phyloP scores from a whole-genome alignment of 1,140 invertebrate genomes.

The Stenopsyche tienmushanensis region DNA sequence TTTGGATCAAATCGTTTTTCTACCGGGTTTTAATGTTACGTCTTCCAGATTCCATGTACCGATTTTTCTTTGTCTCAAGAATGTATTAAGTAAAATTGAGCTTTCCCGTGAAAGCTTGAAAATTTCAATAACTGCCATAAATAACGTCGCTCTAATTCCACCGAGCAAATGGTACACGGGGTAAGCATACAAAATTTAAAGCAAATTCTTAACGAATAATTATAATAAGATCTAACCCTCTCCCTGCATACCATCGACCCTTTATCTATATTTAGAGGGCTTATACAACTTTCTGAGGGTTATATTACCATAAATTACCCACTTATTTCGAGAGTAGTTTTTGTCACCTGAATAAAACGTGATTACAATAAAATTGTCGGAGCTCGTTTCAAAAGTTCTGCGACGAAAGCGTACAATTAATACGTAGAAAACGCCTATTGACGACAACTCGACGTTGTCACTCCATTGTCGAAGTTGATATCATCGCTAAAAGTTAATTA shows the following conservation, averaged over 20 bases:
- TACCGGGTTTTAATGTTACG: too few relatives aligned
- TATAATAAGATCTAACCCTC: constrained; percentile 19
- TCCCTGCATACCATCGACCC: background rate
- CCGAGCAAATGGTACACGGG: constrained; percentile 11
- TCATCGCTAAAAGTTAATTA: background rate
- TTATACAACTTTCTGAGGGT: too few relatives aligned
- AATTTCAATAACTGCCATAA: constrained; percentile 43
- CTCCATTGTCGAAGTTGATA: background rate
- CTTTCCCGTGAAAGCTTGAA: constrained; percentile 22
- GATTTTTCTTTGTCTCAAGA: constrained; percentile 22
- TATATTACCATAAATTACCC: too few relatives aligned
- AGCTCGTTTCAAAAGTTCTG: background rate
- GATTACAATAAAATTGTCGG: background rate
- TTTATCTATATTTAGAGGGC: too few relatives aligned
- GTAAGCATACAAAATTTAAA: constrained; percentile 28
- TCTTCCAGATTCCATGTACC: constrained; percentile 10
- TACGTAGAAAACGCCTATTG: too few relatives aligned
- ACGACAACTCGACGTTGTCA: too few relatives aligned
- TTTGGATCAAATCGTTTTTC: too few relatives aligned
- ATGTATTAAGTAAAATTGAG: constrained; percentile 17
- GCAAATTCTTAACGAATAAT: constrained; percentile 32
- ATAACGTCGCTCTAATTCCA: constrained; percentile 39
- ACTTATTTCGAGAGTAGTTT: too few relatives aligned
- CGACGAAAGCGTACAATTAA: background rate
- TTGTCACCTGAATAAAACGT: too few relatives aligned